phyloP scores from a whole-genome alignment of 2,113 vertebrate genomes.

The Myotis yumanensis region DNA sequence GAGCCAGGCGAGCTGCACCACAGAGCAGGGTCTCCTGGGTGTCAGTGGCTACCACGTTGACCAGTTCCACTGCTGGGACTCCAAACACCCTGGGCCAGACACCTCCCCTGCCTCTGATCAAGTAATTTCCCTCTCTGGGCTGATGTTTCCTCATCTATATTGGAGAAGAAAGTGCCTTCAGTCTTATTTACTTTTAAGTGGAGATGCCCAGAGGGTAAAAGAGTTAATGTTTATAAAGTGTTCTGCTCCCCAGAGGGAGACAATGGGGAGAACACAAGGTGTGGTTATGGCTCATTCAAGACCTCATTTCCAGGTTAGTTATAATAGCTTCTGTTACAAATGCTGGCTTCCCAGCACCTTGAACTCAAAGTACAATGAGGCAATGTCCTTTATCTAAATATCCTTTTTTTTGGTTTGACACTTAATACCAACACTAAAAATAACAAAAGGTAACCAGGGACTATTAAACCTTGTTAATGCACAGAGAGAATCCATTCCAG shows the following conservation, averaged over 20 bases:
- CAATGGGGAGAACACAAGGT: slow-evolving; percentile 48
- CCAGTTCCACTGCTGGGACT: neutral
- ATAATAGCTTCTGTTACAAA: neutral
- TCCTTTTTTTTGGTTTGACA: neutral
- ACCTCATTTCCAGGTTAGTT: neutral
- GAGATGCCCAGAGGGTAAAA: slow-evolving; percentile 61
- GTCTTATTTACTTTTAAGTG: slow-evolving; percentile 69
- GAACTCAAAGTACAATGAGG: neutral
- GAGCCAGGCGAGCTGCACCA: neutral
- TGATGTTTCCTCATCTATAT: slow-evolving; percentile 53
- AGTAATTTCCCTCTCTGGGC: slow-evolving; percentile 18
- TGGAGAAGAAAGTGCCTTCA: slow-evolving; percentile 63
- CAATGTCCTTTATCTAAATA: neutral
- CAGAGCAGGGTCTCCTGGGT: neutral
- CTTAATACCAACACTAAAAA: slow-evolving; percentile 47
- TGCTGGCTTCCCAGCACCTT: neutral
- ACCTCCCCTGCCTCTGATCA: neutral
- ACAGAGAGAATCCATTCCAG: slow-evolving; percentile 8
- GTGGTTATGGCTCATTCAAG: slow-evolving; percentile 45
- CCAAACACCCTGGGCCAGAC: neutral
- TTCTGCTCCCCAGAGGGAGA: slow-evolving; percentile 51
- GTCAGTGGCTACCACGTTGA: neutral
- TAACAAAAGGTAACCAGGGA: slow-evolving; percentile 32
- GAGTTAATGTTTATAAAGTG: slow-evolving; percentile 72
- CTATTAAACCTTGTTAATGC: neutral